These are phyloP conservation scores for Microchirus variegatus DNA, from an alignment of 2,797 vertebrate species.

Conservation along the genomic window DNA sequence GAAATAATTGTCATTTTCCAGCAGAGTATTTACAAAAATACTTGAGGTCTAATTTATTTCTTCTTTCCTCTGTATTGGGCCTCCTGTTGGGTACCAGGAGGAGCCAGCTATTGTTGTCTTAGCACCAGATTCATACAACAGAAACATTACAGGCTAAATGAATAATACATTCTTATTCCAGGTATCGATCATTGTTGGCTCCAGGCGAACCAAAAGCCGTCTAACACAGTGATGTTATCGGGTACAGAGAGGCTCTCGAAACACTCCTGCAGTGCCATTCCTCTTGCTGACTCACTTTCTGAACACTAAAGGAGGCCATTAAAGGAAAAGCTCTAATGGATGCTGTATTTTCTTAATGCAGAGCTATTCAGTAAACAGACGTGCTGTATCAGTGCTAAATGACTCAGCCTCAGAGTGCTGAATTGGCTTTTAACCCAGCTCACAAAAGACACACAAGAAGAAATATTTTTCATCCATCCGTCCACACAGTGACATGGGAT, in stretches of 20 bases:
- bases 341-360: neutral
- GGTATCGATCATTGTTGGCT: too few relatives aligned
- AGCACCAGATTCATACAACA: too few relatives aligned
- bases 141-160: too few relatives aligned
- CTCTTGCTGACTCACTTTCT: neutral
- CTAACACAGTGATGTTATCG: too few relatives aligned
- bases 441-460: neutral
- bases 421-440: neutral
- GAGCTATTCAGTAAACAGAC: neutral
- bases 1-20: too few relatives aligned
- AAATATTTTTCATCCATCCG: neutral
- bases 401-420: neutral
- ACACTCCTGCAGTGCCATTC: neutral
- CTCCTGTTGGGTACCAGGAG: too few relatives aligned
- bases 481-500: neutral
- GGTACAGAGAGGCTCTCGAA: neutral
- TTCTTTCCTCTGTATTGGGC: too few relatives aligned
- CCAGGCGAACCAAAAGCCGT: too few relatives aligned
- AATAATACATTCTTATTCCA: too few relatives aligned
- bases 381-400: neutral
- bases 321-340: constrained; percentile 1
- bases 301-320: neutral
- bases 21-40: too few relatives aligned
- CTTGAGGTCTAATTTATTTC: too few relatives aligned
- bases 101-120: too few relatives aligned